These are phyloP conservation scores for Gastrophryne carolinensis DNA, from an alignment of 2,797 vertebrate genomes.

Conservation along the genomic window DNA sequence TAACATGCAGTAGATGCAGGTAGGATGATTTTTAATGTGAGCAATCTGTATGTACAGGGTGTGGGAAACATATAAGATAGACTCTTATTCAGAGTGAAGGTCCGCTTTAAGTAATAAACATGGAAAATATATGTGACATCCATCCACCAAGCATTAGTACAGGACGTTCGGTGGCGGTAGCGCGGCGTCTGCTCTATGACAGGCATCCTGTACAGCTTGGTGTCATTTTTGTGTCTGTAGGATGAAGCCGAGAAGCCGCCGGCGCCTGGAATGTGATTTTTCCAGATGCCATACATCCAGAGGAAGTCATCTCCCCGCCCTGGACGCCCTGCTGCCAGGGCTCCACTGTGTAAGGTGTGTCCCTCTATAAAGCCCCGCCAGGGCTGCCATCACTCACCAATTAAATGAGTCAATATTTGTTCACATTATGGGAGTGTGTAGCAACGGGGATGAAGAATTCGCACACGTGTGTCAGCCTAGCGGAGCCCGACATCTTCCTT, in stretches of 20 bases:
- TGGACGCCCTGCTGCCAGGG: background rate
- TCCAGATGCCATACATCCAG: constrained; percentile 17
- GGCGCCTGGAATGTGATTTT: constrained; percentile 28
- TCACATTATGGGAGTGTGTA: constrained; percentile 23
- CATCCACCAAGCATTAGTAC: too few relatives aligned
- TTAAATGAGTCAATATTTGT: constrained; percentile 43
- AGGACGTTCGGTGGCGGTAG: too few relatives aligned
- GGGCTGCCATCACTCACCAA: constrained; percentile 33
- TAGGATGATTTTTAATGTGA: too few relatives aligned
- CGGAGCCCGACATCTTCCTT: constrained; percentile 10
- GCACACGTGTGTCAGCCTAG: background rate
- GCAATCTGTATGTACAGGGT: too few relatives aligned
- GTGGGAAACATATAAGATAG: too few relatives aligned
- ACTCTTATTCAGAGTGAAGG: too few relatives aligned
- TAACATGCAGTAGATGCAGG: too few relatives aligned
- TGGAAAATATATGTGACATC: too few relatives aligned
- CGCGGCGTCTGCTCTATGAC: too few relatives aligned
- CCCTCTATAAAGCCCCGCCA: background rate
- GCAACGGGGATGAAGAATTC: background rate
- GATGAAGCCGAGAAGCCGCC: constrained; percentile 8
- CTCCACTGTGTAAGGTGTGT: background rate
- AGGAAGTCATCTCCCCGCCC: constrained; percentile 2
- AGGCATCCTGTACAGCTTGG: too few relatives aligned
- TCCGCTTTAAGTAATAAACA: too few relatives aligned
- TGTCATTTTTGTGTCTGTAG: too few relatives aligned